Conservation (phyloP, 2,888 invertebrate species). For the Automeris io region DNA sequence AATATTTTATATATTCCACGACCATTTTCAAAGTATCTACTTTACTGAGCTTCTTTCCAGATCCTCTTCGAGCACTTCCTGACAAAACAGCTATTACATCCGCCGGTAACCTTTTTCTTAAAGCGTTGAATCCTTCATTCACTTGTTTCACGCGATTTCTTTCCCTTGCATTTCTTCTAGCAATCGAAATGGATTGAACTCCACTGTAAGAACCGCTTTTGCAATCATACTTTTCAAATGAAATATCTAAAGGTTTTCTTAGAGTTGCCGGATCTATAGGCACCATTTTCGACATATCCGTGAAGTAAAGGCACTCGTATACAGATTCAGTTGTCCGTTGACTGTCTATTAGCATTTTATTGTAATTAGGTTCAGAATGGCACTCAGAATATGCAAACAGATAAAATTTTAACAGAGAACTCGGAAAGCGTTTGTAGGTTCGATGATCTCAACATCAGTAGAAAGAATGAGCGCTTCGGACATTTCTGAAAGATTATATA, state of each 20-base stretch:
- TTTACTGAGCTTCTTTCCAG: slow-evolving; percentile 91
- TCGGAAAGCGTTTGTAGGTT: slow-evolving; percentile 30
- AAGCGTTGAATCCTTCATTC: slow-evolving; percentile 92
- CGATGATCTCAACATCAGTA: slow-evolving; percentile 36
- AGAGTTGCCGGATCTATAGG: slow-evolving; percentile 76
- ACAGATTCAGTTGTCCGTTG: slow-evolving; percentile 31
- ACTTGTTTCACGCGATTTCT: slow-evolving; percentile 96
- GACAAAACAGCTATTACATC: slow-evolving; percentile 83
- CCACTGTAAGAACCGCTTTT: slow-evolving; percentile 71
- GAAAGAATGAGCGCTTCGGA: slow-evolving; percentile 54
- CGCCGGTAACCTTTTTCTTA: slow-evolving; percentile 90
- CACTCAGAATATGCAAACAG: slow-evolving; percentile 7
- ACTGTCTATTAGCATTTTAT: slow-evolving; percentile 43
- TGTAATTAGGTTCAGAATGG: slow-evolving; percentile 10
- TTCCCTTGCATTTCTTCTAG: slow-evolving; percentile 94
- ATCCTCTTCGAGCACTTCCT: slow-evolving; percentile 82
- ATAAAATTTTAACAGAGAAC: slow-evolving; percentile 5
- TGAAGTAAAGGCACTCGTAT: slow-evolving; percentile 26
- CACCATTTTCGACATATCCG: slow-evolving; percentile 49
- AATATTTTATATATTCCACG: slow-evolving; percentile 91
- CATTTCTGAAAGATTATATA: slow-evolving; percentile 51
- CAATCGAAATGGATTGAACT: slow-evolving; percentile 89
- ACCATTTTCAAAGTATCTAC: slow-evolving; percentile 94
- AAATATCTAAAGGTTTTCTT: slow-evolving; percentile 42
- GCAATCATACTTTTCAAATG: slow-evolving; percentile 80